phyloP scores from a whole-genome alignment of 2,113 vertebrate genomes.

The Pteropus alecto region DNA sequence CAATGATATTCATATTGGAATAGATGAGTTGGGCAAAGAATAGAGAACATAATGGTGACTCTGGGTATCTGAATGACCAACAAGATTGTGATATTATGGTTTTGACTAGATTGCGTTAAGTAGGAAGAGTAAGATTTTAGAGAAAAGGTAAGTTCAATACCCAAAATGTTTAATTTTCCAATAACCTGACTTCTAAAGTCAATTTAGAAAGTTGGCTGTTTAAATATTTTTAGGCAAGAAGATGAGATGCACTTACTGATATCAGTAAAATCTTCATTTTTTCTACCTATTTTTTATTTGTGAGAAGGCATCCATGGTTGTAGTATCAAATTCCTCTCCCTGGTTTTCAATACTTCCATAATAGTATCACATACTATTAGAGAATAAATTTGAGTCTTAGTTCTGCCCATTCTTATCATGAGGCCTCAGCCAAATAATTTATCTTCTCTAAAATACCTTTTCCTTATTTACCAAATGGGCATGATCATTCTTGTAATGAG shows the following conservation, averaged over 20 bases:
- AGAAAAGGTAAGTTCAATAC: neutral
- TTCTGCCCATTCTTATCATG: neutral
- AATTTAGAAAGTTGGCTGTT: neutral
- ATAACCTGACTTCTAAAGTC: neutral
- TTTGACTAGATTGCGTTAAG: neutral
- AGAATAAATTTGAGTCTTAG: neutral
- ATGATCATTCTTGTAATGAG: neutral
- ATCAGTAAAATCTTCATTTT: neutral
- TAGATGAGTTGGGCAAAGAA: neutral
- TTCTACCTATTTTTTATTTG: neutral
- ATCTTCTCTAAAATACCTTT: neutral
- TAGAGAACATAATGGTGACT: neutral
- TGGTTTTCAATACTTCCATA: neutral
- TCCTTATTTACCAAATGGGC: neutral
- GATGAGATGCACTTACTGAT: neutral
- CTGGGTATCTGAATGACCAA: neutral
- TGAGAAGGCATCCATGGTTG: neutral
- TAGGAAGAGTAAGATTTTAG: neutral
- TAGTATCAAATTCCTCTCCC: neutral
- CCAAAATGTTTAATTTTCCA: neutral
- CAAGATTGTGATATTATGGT: neutral
- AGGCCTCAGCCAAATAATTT: neutral
- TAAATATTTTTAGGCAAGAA: neutral
- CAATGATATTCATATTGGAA: neutral
- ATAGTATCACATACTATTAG: neutral